Percentiles rank a stretch among this genome's conserved stretches.
These are phyloP conservation scores for Diorhabda sublineata DNA, from an alignment of 1,140 invertebrate genomes.

Conservation along the genomic window DNA sequence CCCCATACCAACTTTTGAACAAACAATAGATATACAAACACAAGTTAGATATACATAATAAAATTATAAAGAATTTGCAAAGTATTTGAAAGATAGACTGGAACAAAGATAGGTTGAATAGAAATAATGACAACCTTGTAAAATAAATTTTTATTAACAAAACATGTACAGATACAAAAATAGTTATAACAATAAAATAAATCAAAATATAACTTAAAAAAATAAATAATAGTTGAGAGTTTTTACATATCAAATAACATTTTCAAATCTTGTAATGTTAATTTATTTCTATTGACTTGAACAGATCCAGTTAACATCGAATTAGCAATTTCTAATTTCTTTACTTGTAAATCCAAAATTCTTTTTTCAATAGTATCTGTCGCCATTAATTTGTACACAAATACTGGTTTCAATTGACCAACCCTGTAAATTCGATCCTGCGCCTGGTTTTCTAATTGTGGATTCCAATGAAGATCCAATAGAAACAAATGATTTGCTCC, in stretches of 20 bases:
- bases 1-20: too few species aligned
- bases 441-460: slow-evolving; percentile 86
- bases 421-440: slow-evolving; percentile 88
- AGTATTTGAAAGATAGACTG: too few species aligned
- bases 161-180: too few species aligned
- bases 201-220: too few species aligned
- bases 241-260: slow-evolving; percentile 65
- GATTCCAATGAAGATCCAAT: slow-evolving; percentile 93
- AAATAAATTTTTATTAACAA: too few species aligned
- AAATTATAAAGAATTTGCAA: too few species aligned
- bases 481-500: slow-evolving; percentile 88
- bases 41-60: too few species aligned
- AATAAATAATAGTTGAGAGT: too few species aligned
- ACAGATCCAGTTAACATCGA: slow-evolving; percentile 67
- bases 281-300: slow-evolving; percentile 56
- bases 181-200: too few species aligned
- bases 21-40: too few species aligned
- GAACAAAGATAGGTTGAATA: too few species aligned
- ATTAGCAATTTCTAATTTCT: slow-evolving; percentile 74
- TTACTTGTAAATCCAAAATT: slow-evolving; percentile 73
- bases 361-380: slow-evolving; percentile 80
- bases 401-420: slow-evolving; percentile 77
- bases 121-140: too few species aligned
- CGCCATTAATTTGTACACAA: slow-evolving; percentile 84
- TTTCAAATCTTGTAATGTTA: slow-evolving; percentile 75